Percentiles rank a stretch among this genome's conserved stretches.
phyloP scores from a whole-genome alignment of 2,888 invertebrate species.

The Petrolisthes manimaculis region DNA sequence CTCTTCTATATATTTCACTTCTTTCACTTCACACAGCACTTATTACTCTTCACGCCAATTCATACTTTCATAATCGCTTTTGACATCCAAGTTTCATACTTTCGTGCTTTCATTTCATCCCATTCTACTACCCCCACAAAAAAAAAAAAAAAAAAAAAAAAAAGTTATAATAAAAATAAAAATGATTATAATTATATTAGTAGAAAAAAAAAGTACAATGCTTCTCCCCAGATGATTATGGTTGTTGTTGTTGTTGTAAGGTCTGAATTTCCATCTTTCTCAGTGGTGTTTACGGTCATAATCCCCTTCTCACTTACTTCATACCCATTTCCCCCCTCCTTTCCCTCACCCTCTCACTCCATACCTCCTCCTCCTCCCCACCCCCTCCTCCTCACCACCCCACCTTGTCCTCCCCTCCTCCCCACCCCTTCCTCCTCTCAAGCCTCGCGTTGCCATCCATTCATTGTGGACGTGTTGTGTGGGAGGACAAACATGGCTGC shows the following conservation, averaged over 20 bases:
- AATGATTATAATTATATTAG: no score
- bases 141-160: no score
- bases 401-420: neutral
- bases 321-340: neutral
- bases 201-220: neutral
- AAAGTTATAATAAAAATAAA: no score
- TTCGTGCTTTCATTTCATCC: no score
- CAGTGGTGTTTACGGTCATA: neutral
- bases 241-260: neutral
- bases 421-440: conserved; percentile 2
- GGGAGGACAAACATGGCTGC: neutral
- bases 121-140: no score
- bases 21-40: neutral
- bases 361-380: neutral
- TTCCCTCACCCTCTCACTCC: neutral
- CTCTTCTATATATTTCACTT: neutral
- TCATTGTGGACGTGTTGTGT: neutral
- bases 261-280: neutral
- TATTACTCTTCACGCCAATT: neutral
- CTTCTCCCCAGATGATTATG: neutral
- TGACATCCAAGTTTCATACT: neutral
- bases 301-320: neutral
- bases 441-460: neutral
- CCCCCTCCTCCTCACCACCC: neutral
- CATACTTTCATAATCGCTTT: neutral